Percentiles rank a stretch among this genome's conserved stretches.
phyloP scores from a whole-genome alignment of 2,888 invertebrate species.

The Neelides folsomi region DNA sequence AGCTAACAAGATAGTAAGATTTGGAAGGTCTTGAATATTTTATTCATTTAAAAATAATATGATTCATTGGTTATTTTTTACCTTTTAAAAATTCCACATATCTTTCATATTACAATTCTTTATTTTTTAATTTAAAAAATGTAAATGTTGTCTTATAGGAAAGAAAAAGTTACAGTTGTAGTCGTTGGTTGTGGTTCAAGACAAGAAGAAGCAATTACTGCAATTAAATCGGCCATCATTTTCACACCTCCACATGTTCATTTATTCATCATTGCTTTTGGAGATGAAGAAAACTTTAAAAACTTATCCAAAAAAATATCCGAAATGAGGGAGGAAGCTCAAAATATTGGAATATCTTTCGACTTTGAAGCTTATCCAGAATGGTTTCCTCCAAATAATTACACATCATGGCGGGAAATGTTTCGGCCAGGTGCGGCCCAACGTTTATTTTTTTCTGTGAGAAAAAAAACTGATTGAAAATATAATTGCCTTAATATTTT shows the following conservation, averaged over 20 bases:
- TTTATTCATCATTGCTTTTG: conserved; percentile 62
- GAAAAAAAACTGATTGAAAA: conserved; percentile 39
- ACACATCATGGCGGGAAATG: conserved; percentile 70
- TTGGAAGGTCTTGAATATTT: no score
- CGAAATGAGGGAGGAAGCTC: conserved; percentile 1
- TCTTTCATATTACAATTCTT: no score
- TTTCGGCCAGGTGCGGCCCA: conserved; percentile 93
- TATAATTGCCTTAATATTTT: no score
- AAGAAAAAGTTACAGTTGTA: conserved; percentile 49
- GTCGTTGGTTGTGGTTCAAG: conserved; percentile 81
- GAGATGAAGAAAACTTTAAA: conserved; percentile 51
- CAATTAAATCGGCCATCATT: conserved; percentile 76
- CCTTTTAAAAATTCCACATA: no score
- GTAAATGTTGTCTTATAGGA: conserved; percentile 35
- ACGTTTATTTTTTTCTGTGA: conserved; percentile 83
- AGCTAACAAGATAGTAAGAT: no score
- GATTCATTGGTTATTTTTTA: no score
- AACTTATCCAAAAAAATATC: conserved; percentile 3
- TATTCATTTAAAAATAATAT: no score
- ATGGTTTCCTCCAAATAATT: conserved; percentile 57
- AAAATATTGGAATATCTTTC: conserved; percentile 43
- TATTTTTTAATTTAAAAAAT: no score
- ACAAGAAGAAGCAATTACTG: conserved; percentile 65
- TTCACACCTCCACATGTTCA: conserved; percentile 48
- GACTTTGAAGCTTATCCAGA: conserved; percentile 60